Base-by-base conservation (phyloP, 2,888 invertebrate genomes). In the Coenonympha glycerion region DNA sequence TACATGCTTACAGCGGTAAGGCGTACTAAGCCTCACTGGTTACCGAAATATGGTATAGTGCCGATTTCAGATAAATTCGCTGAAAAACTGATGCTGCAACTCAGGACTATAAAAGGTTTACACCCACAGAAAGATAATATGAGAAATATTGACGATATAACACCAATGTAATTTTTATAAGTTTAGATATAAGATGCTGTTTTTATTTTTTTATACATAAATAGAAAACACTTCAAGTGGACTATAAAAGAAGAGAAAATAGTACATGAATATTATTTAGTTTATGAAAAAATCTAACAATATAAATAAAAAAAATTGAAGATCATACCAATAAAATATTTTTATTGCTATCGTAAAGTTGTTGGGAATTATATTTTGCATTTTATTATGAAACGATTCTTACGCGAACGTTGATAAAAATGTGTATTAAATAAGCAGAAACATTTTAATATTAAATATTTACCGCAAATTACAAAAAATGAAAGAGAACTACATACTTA, bases 21-120 rank as follows among this genome's bases (percentile, higher is more conserved):
- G 36, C 65, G 66, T 36, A 74, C 68, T 0, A 72, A 71, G 49
- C 67, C 73, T 0, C 64, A 71, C 16, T 71, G 71, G 71, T 56
- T 73, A 36, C 72, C 80, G 0, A 77, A 72, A 46, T 78, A 70
- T 52, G 77, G 77, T n/a, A 72, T 81, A 24, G 68, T 80, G 3
- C 79, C 78, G 0, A 73, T 81, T 36, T 69, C 78, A n/a, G 69
- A 79, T 31, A 64, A 66, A 19, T 60, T 79, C 3, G 76, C 78
- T 1, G 66, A 68, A 46, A 77, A 69, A 42, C 60, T 79, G 9
- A 66, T 78, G 63, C 57, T 67, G 11, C 70, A 76, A 33, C 50
- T 76, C 16, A 60, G 69, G 30, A 60, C 61, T 37, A 64, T 66
- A 22, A 67, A 63, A 37, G 57, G 62, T 3, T 48, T 69, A 6